phyloP scores from a whole-genome alignment of 2,113 vertebrate species.

The Sinocyclocheilus anophthalmus region DNA sequence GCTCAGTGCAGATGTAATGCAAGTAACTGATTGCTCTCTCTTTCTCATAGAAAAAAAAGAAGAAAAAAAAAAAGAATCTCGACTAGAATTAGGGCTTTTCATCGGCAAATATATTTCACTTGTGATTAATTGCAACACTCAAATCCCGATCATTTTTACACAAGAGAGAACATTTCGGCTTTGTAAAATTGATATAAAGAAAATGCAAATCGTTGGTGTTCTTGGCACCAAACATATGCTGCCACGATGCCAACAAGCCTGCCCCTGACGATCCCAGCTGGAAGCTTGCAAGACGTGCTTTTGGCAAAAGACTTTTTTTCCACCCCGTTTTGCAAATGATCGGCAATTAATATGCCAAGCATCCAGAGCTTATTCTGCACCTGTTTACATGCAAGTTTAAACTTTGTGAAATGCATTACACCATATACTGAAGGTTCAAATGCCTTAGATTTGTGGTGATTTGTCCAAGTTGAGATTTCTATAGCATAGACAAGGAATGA shows the following conservation, averaged over 20 bases:
- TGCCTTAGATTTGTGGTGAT: slow-evolving; percentile 58
- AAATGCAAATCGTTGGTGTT: slow-evolving; percentile 86
- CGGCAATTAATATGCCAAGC: slow-evolving; percentile 84
- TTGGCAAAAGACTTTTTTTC: slow-evolving; percentile 80
- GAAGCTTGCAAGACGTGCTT: slow-evolving; percentile 82
- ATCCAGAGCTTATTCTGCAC: slow-evolving; percentile 82
- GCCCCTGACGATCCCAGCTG: slow-evolving; percentile 85
- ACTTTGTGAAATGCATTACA: slow-evolving; percentile 45
- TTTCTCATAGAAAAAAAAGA: slow-evolving; percentile 48
- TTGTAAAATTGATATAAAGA: slow-evolving; percentile 85
- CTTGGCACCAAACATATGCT: slow-evolving; percentile 85
- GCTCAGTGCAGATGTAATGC: slow-evolving; percentile 77
- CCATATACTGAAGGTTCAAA: slow-evolving; percentile 44
- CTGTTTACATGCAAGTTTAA: slow-evolving; percentile 74
- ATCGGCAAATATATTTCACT: slow-evolving; percentile 86
- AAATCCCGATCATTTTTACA: slow-evolving; percentile 82
- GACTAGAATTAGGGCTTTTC: slow-evolving; percentile 85
- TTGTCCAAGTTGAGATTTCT: neutral
- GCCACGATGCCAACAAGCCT: slow-evolving; percentile 83
- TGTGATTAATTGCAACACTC: slow-evolving; percentile 87
- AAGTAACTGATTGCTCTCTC: slow-evolving; percentile 71
- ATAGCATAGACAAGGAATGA: neutral
- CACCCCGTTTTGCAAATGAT: slow-evolving; percentile 83
- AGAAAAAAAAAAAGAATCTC: slow-evolving; percentile 66
- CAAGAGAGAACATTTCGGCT: slow-evolving; percentile 81